Percentiles rank a stretch among this genome's conserved stretches.
These are phyloP conservation scores for Agrotis puta DNA, from an alignment of 2,888 invertebrate species.

Conservation along the genomic window DNA sequence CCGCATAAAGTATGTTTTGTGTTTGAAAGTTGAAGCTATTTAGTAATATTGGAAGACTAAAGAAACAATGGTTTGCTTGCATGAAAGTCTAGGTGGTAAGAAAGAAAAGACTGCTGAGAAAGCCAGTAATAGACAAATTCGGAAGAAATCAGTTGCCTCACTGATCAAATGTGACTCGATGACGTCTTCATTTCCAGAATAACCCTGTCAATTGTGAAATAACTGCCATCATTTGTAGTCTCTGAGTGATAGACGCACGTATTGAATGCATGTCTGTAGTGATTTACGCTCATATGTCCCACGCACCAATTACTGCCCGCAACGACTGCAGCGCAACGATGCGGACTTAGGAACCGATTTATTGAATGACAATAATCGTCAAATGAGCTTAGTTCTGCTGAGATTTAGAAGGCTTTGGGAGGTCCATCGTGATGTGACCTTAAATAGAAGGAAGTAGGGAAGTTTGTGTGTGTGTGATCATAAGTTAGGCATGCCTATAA, in stretches of 20 bases:
- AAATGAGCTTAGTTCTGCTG: conserved; percentile 45
- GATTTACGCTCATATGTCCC: conserved; percentile 79
- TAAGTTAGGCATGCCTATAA: too few relatives aligned
- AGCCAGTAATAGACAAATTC: too few relatives aligned
- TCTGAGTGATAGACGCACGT: conserved; percentile 79
- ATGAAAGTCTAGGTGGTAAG: too few relatives aligned
- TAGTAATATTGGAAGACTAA: too few relatives aligned
- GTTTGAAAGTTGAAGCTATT: too few relatives aligned
- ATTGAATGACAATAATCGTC: conserved; percentile 65
- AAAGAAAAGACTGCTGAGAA: too few relatives aligned
- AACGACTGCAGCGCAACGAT: conserved; percentile 8
- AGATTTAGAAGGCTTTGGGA: conserved; percentile 38
- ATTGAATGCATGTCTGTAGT: conserved; percentile 80
- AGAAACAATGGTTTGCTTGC: too few relatives aligned
- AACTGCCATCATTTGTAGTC: conserved; percentile 60
- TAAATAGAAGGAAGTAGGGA: neutral
- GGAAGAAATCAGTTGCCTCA: too few relatives aligned
- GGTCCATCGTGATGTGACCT: conserved; percentile 11
- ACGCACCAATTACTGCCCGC: conserved; percentile 51
- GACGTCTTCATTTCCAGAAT: conserved; percentile 32
- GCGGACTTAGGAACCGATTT: conserved; percentile 43
- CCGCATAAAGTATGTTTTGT: too few relatives aligned
- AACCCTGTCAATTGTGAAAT: conserved; percentile 47
- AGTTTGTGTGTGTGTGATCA: neutral
- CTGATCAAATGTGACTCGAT: too few relatives aligned